Conservation (phyloP, 2,888 invertebrate species). For the Nycteola revayana region DNA sequence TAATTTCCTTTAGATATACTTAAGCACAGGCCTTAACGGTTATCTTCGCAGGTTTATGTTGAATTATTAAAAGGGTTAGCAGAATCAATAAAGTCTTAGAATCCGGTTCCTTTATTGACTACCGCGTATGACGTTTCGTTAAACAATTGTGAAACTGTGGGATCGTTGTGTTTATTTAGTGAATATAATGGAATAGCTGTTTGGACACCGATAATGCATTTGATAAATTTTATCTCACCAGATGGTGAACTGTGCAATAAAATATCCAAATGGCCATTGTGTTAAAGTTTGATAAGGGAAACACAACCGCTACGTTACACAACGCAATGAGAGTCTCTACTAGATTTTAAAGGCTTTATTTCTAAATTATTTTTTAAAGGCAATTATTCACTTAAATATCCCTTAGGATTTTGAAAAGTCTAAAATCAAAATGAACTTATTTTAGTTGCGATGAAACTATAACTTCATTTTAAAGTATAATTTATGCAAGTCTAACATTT, state of each 20-base stretch:
- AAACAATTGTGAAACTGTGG: constrained; percentile 26
- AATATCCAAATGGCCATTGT: constrained; percentile 21
- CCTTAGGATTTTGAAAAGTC: no score
- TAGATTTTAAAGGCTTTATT: no score
- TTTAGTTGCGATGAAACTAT: no score
- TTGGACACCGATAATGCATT: constrained; percentile 28
- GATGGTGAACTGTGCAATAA: constrained; percentile 10
- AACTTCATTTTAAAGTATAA: no score
- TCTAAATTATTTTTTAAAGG: no score
- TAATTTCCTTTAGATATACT: constrained; percentile 25
- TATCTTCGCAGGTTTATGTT: constrained; percentile 35
- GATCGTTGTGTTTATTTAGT: constrained; percentile 23
- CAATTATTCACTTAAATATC: no score
- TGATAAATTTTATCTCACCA: constrained; percentile 26
- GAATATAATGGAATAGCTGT: constrained; percentile 27
- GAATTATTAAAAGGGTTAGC: constrained; percentile 35
- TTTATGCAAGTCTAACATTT: background rate
- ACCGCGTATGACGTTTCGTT: constrained; percentile 26
- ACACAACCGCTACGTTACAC: no score
- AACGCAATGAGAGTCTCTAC: no score
- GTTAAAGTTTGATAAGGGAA: constrained; percentile 11
- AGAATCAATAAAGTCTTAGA: constrained; percentile 37
- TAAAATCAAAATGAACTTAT: no score
- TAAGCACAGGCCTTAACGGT: constrained; percentile 36
- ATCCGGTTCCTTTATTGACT: constrained; percentile 35